Conservation (phyloP, 2,888 invertebrate genomes). For the Peribatodes rhomboidaria region DNA sequence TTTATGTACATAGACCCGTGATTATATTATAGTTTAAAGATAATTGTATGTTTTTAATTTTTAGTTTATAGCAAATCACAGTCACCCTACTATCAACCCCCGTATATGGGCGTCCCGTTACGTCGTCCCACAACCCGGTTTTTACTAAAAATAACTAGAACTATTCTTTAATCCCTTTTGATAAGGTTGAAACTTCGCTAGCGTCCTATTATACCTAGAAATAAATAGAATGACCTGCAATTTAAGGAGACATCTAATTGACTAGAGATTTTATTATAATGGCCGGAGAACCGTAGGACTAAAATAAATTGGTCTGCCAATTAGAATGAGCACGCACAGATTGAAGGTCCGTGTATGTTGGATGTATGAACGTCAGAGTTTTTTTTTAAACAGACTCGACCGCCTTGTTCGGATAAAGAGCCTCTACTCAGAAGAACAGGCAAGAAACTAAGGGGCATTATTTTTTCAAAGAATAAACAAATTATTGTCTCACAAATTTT, state of each 20-base stretch:
- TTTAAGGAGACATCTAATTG: constrained; percentile 3
- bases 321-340: background rate
- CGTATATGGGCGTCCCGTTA: constrained; percentile 70
- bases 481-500: no score
- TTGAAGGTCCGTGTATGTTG: background rate
- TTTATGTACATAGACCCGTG: no score
- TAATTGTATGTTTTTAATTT: background rate
- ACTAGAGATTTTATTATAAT: constrained; percentile 17
- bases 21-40: no score
- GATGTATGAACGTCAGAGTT: no score
- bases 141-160: background rate
- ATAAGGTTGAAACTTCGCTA: constrained; percentile 38
- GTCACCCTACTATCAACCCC: constrained; percentile 63
- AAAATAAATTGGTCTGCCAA: constrained; percentile 25
- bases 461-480: no score
- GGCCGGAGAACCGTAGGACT: background rate
- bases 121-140: constrained; percentile 17
- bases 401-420: no score
- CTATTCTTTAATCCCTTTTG: background rate
- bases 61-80: constrained; percentile 27
- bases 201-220: background rate
- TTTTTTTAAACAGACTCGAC: no score
- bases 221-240: constrained; percentile 17
- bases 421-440: no score
- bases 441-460: no score